These are phyloP conservation scores for Buathra laborator DNA, from an alignment of 2,888 invertebrate genomes.

Conservation along the genomic window DNA sequence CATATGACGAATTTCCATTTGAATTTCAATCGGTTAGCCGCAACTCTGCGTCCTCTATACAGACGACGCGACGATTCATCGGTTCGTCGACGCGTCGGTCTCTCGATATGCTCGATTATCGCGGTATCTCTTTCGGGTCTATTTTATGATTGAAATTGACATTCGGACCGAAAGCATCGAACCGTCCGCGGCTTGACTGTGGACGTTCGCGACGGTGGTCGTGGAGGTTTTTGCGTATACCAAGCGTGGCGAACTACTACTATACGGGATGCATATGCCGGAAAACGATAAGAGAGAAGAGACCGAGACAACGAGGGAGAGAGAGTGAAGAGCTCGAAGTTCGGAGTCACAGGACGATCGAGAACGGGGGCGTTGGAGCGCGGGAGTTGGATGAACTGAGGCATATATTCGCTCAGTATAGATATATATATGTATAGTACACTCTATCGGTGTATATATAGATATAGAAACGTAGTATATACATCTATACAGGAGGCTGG, in stretches of 20 bases:
- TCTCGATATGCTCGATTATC: constrained; percentile 6
- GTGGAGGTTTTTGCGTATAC: constrained; percentile 13
- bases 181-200: constrained; percentile 41
- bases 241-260: not conserved
- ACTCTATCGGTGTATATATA: not conserved
- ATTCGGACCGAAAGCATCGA: constrained; percentile 41
- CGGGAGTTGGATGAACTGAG: constrained; percentile 8
- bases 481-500: not conserved
- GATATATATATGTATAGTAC: not conserved
- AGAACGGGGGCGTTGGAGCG: constrained; percentile 34
- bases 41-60: not conserved
- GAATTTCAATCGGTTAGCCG: not conserved
- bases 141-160: constrained; percentile 46
- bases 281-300: constrained; percentile 50
- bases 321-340: not conserved
- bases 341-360: constrained; percentile 25
- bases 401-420: constrained; percentile 1
- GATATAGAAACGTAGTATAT: not conserved
- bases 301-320: constrained; percentile 19
- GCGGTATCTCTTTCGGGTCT: constrained; percentile 31
- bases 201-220: constrained; percentile 24
- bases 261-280: constrained; percentile 35
- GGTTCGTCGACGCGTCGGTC: constrained; percentile 1
- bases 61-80: not conserved
- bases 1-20: not conserved